Conservation (phyloP, 2,797 vertebrate species). For the Phaenicophaeus curvirostris region DNA sequence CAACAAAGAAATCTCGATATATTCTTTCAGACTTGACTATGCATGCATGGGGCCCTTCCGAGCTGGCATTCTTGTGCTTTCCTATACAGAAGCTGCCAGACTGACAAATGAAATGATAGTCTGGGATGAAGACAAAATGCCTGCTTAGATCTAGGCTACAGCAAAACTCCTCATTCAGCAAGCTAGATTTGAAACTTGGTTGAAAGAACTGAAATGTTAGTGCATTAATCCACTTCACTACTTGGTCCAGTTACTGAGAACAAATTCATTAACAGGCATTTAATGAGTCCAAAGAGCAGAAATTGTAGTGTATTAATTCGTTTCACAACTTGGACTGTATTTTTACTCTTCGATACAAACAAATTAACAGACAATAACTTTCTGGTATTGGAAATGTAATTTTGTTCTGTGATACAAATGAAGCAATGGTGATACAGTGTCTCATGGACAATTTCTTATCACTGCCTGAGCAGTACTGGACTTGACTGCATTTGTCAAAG, state of each 20-base stretch:
- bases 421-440: neutral
- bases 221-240: slow-evolving; percentile 58
- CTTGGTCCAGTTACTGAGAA: neutral
- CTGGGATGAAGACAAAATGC: slow-evolving; percentile 69
- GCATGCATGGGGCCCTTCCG: neutral
- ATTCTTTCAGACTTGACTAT: neutral
- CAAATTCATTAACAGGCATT: slow-evolving; percentile 54
- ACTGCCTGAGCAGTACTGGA: neutral
- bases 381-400: neutral
- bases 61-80: neutral
- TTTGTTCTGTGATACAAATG: neutral
- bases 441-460: neutral
- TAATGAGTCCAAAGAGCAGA: slow-evolving; percentile 29
- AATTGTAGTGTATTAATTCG: slow-evolving; percentile 35
- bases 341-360: slow-evolving; percentile 4
- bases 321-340: slow-evolving; percentile 9
- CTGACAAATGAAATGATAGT: slow-evolving; percentile 65
- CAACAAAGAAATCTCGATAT: neutral
- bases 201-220: neutral
- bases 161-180: slow-evolving; percentile 19
- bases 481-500: neutral
- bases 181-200: neutral
- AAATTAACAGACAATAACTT: slow-evolving; percentile 4
- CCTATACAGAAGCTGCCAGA: slow-evolving; percentile 7
- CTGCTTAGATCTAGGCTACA: slow-evolving; percentile 15